These are phyloP conservation scores for Hylaea fasciaria DNA, from an alignment of 2,888 invertebrate genomes.

Conservation along the genomic window DNA sequence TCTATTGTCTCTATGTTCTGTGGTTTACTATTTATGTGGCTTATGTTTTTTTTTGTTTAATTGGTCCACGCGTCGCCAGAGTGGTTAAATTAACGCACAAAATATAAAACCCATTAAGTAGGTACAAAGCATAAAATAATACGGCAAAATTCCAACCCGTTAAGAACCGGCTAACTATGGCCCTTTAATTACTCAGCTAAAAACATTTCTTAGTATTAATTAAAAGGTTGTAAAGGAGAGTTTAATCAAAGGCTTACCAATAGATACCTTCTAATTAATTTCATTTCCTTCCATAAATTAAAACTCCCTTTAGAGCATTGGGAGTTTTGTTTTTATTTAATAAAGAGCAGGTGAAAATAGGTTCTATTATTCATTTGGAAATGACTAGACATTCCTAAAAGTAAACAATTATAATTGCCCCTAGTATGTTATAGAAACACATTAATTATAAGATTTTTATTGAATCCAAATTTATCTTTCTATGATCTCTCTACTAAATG, in stretches of 20 bases:
- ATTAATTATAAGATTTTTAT: too few relatives aligned
- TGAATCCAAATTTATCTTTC: too few relatives aligned
- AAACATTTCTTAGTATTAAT: constrained; percentile 48
- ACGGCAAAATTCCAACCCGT: constrained; percentile 6
- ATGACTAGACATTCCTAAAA: too few relatives aligned
- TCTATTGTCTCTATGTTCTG: too few relatives aligned
- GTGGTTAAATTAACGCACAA: not conserved
- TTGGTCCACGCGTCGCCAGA: too few relatives aligned
- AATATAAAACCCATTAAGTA: not conserved
- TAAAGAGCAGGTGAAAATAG: not conserved
- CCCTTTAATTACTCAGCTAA: constrained; percentile 24
- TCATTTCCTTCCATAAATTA: constrained; percentile 55
- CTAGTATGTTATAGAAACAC: too few relatives aligned
- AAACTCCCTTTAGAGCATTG: constrained; percentile 42
- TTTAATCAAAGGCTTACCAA: constrained; percentile 64
- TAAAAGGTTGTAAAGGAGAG: constrained; percentile 56
- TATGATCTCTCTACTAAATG: too few relatives aligned
- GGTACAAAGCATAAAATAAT: constrained; percentile 22
- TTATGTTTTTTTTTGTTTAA: too few relatives aligned
- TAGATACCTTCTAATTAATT: constrained; percentile 65
- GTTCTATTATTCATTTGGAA: not conserved
- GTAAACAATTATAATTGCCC: too few relatives aligned
- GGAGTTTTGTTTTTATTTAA: constrained; percentile 37
- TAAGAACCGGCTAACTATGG: constrained; percentile 16
- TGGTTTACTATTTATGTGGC: too few relatives aligned